Percentiles rank a stretch among this genome's conserved stretches.
Evolutionary conservation across 2,797 vertebrate genomes (phyloP).

Genomic region (Phylloscopus collybita): DNA sequence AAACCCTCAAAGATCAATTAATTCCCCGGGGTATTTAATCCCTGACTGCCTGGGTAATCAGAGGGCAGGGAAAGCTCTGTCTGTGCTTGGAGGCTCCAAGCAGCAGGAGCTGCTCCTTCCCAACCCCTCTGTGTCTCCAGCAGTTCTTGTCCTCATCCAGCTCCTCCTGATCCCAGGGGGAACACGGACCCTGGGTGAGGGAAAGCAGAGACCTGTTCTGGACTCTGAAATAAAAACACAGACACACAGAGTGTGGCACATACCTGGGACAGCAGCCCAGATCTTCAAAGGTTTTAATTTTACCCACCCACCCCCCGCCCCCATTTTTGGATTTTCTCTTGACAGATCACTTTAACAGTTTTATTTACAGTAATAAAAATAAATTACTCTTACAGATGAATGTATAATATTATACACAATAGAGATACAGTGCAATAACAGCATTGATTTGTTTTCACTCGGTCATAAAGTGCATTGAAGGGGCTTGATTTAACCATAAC

Average conservation of each 20-base stretch:
- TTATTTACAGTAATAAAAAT: conserved; percentile 94
- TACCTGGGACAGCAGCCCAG: conserved; percentile 52
- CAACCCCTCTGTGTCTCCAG: neutral
- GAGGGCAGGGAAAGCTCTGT: neutral
- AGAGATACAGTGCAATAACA: conserved; percentile 92
- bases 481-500: conserved; percentile 21
- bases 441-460: conserved; percentile 70
- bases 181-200: fast-evolving
- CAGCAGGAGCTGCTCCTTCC: neutral
- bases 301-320: neutral
- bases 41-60: neutral
- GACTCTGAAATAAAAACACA: neutral
- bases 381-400: conserved; percentile 87
- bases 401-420: conserved; percentile 82
- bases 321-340: conserved; percentile 25
- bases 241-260: conserved; percentile 25
- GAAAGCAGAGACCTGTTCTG: neutral
- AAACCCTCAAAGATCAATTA: neutral
- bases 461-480: conserved; percentile 73
- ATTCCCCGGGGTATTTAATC: neutral
- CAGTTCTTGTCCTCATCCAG: neutral
- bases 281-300: conserved; percentile 46
- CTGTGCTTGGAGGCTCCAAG: neutral
- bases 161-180: neutral
- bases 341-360: conserved; percentile 69